Base-by-base conservation (phyloP, 2,113 vertebrate genomes). In the Genyomyrus donnyi region DNA sequence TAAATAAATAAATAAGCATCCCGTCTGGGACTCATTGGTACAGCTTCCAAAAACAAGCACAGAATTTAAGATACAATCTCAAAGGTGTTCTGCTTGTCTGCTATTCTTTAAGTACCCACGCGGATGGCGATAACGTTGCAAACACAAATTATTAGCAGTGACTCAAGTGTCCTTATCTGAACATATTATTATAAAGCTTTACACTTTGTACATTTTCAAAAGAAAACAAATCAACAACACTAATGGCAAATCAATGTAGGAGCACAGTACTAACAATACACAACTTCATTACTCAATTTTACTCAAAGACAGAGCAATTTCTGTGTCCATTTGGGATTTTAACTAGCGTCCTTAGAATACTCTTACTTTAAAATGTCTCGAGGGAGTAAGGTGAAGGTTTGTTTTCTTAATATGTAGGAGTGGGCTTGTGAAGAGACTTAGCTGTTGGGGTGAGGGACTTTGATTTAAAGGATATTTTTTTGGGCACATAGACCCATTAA, bases 11-110 rank as follows among this genome's bases (percentile, higher is more conserved):
- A 62, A n/a, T 9, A n/a, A 27, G 46, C 9, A 6, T 50, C 84
- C n/a, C 15, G 24, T 31, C 84, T 49, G 17, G 8, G 10, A 24
- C 24, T 24, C 83, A 85, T 85, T 49, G 45, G 24, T 50, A 15
- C 45, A 15, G 84, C 21, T 49, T 39, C n/a, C 46, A 45, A 27
- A 85, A 85, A 85, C 9, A 85, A 49, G 39, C 45, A 24, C 45
- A 85, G 45, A 85, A n/a, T 45, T 85, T 85, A 85, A 35, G 85
- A 85, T 85, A 48, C 42, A 48, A 85, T 85, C 45, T 46, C 45
- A 45, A 85, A 87, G 13, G n/a, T 15, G 49, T 35, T 31, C 49
- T 52, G 48, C 27, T 10, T 53, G 48, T 53, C 85, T 35, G 85
- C 49, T 53, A 31, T 87, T 31, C 15, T 19, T 50, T 52, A 87